Evolutionary conservation across 2,113 vertebrate species (phyloP), one percentile per base, ranked within the genome.

Genomic region (Notiomystis cincta): DNA sequence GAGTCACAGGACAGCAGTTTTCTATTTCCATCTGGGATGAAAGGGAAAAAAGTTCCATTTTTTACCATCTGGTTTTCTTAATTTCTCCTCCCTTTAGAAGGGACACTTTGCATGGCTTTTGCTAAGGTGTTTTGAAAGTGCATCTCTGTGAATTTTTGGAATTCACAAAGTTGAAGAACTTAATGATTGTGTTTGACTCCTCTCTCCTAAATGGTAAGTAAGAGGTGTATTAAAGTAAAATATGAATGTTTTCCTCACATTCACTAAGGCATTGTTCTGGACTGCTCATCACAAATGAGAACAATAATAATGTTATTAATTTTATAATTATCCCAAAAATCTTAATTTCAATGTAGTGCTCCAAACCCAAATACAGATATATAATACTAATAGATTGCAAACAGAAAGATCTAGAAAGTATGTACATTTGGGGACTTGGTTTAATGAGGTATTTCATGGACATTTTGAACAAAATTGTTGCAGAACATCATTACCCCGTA

Each of bases 1-100:
- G 72, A 15, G 83, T 98, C 75, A 89, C 99, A 99, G 30, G 17
- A 44, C 64, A 97, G 91, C 80, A 94, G 95, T 97, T 27, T 21
- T 57, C 53, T 67, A 13, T 54, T 33, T 61, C 64, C 40, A 38
- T 79, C 98, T 98, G 58, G 1, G 6, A 57, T 78, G 15, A 92
- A 83, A 80, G n/a, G 42, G 45, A 92, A 76, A 87, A 89, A 75
- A 16, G 1, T 31, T 66, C 13, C 1, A 56, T 37, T 28, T 57
- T 62, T 88, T 76, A 27, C 10, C 35, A 15, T 25, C 13, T 64
- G 3, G 1, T 69, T 83, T 89, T 75, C 7, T 48, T 66, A 3
- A 75, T 78, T 92, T 58, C 2, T 19, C 3, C 11, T 85, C 4
- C 3, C 4, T 44, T 54, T 44, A 17, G 11, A 24, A 88, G 3